Evolutionary conservation across 2,888 invertebrate genomes (phyloP), one percentile per base, ranked within the genome.

Genomic region (Ormyrus rosae): DNA sequence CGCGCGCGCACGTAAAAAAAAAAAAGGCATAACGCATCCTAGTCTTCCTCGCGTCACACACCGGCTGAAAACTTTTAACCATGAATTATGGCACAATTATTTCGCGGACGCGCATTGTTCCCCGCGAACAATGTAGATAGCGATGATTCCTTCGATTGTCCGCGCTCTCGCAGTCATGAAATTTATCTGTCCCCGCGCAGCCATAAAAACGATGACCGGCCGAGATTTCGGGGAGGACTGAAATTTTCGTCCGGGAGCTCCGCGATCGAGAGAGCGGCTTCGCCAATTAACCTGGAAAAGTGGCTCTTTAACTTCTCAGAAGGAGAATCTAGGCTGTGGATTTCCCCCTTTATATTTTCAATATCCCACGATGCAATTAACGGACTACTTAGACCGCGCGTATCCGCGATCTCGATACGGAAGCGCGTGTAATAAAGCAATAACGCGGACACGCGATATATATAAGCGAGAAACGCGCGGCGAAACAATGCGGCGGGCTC

Each of bases 351-450:
- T 61, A 71, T 63, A 13, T 13, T 13, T 34, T 69, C 77, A 65
- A 78, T 70, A 65, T 87, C 83, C 85, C 86, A 85, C 86, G 86
- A 88, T 84, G 85, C 87, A 88, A 89, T 89, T 89, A 88, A 75
- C 78, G 56, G 13, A n/a, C 48, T 19, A 1, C 34, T 34, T 34
- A 56, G 10, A 13, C 70, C 8, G 45, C 45, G 9, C 11, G 65
- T 48, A 46, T 11, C 2, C 65, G 48, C 50, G 46, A 87, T 88
- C 87, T 83, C 86, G 88, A 89, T 87, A 88, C 82, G 84, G 81
- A 72, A 70, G 74, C 80, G 74, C 79, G 77, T 74, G 80, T 82
- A 82, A 82, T 82, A 82, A 80, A 82, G 82, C 80, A 82, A 82
- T 80, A 82, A 82, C 80, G 69, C 76, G 51, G 19, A 45, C 60